These are phyloP conservation scores for Zelleria hepariella DNA, from an alignment of 2,888 invertebrate genomes.

Conservation along the genomic window DNA sequence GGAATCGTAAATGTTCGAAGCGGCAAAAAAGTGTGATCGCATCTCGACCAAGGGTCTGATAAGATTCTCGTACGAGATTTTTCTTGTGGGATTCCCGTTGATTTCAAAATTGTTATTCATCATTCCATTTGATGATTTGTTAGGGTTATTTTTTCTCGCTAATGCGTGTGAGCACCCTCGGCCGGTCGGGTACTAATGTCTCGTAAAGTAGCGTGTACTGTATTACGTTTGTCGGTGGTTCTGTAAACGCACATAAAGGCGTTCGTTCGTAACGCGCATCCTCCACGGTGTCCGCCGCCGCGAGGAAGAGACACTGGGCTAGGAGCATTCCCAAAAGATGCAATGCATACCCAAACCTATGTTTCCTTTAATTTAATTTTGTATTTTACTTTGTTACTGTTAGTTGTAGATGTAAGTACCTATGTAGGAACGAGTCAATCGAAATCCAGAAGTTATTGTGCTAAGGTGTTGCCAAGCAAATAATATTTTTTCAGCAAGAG, in stretches of 20 bases:
- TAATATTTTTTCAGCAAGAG: no score
- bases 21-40: conserved; percentile 28
- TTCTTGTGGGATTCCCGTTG: neutral
- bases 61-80: neutral
- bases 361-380: no score
- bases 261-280: conserved; percentile 34
- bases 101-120: neutral
- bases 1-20: conserved; percentile 30
- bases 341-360: no score
- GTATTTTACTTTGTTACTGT: no score
- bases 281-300: conserved; percentile 21
- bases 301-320: conserved; percentile 19
- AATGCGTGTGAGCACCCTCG: neutral
- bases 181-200: neutral
- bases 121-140: neutral
- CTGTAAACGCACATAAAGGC: conserved; percentile 28
- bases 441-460: no score
- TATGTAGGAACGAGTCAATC: no score
- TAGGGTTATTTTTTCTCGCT: neutral
- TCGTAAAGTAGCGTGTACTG: conserved; percentile 1
- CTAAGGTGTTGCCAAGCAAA: no score
- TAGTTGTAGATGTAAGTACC: no score
- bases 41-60: neutral
- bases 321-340: neutral
- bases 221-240: conserved; percentile 15